Evolutionary conservation across 1,140 invertebrate species (phyloP).

Genomic region (Drosophila sp.): DNA sequence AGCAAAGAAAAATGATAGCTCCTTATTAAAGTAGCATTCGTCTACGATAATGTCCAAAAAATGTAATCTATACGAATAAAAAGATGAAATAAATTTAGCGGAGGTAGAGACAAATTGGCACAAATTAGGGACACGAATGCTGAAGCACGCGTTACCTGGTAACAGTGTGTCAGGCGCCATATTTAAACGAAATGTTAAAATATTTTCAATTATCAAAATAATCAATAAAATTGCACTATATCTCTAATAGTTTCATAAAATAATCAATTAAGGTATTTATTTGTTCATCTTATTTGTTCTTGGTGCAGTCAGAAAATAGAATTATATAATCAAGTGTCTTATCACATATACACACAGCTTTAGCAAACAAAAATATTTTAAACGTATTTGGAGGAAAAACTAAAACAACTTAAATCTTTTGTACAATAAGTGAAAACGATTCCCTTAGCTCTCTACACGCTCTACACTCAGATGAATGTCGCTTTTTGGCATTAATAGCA

Average conservation of each 20-base stretch:
- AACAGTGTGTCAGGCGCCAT: too few relatives aligned
- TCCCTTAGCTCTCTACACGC: slow-evolving; percentile 28
- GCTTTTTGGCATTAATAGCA: slow-evolving; percentile 80
- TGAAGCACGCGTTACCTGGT: too few relatives aligned
- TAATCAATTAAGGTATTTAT: slow-evolving; percentile 55
- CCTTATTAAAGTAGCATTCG: too few relatives aligned
- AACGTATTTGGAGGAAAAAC: slow-evolving; percentile 25
- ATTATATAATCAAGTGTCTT: slow-evolving; percentile 58
- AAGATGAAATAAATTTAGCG: too few relatives aligned
- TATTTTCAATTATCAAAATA: too few relatives aligned
- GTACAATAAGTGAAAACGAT: slow-evolving; percentile 31
- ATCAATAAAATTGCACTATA: too few relatives aligned
- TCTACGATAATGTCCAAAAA: too few relatives aligned
- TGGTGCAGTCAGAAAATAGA: slow-evolving; percentile 29
- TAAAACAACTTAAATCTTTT: slow-evolving; percentile 46
- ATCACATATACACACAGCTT: slow-evolving; percentile 67
- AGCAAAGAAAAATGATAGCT: too few relatives aligned
- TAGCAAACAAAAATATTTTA: slow-evolving; percentile 33
- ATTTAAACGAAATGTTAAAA: too few relatives aligned
- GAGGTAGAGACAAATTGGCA: too few relatives aligned
- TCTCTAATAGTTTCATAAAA: background rate
- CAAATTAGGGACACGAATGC: too few relatives aligned
- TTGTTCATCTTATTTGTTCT: slow-evolving; percentile 53
- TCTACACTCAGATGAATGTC: slow-evolving; percentile 62
- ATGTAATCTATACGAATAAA: too few relatives aligned